A percentile compares a stretch with the other conserved stretches of the same genome.
phyloP scores from a whole-genome alignment of 2,888 invertebrate genomes.

The Camponotus fellah region DNA sequence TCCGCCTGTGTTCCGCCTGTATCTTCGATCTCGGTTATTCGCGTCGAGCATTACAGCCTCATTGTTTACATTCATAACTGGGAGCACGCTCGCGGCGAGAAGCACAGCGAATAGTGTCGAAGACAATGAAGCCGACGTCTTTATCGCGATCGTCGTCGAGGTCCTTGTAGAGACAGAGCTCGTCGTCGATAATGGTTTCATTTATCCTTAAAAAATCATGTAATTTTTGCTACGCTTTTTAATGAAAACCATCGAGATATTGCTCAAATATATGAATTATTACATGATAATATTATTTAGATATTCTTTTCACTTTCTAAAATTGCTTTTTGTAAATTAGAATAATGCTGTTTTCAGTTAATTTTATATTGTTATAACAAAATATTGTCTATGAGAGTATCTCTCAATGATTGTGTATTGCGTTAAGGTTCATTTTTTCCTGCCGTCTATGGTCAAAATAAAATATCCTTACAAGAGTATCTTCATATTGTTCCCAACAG shows the following conservation, averaged over 20 bases:
- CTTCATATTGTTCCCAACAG: not conserved
- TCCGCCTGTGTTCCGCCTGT: conserved; percentile 39
- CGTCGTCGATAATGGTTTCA: conserved; percentile 35
- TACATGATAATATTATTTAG: not conserved
- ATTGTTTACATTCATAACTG: conserved; percentile 70
- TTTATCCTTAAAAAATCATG: conserved; percentile 12
- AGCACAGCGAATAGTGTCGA: conserved; percentile 59
- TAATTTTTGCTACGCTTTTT: conserved; percentile 26
- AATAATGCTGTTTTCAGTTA: not conserved
- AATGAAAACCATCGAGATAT: conserved; percentile 3
- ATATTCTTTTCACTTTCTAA: not conserved
- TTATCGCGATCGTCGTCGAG: conserved; percentile 59
- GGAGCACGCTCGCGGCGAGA: conserved; percentile 64
- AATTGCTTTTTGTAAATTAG: not conserved
- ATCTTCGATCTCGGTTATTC: conserved; percentile 73
- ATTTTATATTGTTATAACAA: not conserved
- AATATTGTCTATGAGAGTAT: not conserved
- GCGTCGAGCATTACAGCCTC: conserved; percentile 48
- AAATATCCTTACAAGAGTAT: not conserved
- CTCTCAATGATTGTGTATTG: not conserved
- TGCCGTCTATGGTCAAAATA: not conserved
- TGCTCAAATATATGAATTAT: not conserved
- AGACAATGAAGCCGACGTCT: conserved; percentile 62
- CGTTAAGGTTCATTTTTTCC: not conserved
- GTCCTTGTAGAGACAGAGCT: not conserved